These are phyloP conservation scores for Fragum fragum DNA, from an alignment of 2,888 invertebrate species.

Conservation along the genomic window DNA sequence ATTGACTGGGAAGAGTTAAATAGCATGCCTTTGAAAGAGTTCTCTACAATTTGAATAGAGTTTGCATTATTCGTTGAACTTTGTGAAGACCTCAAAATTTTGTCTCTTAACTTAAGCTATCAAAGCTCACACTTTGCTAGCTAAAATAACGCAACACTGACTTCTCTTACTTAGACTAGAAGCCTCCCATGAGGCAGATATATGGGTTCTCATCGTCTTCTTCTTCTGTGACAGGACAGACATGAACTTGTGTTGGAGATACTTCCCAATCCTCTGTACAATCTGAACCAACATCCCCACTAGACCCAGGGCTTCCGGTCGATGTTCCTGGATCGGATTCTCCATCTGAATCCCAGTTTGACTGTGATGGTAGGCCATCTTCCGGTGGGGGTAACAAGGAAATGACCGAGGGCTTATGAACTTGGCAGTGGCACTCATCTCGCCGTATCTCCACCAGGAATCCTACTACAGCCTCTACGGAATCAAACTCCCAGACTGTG, in stretches of 20 bases:
- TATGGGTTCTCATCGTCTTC: slow-evolving; percentile 1
- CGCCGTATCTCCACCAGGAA: slow-evolving; percentile 1
- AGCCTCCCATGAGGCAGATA: slow-evolving; percentile 10
- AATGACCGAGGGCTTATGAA: neutral
- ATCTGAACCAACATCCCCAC: too few relatives aligned
- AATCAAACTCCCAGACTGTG: slow-evolving; percentile 19
- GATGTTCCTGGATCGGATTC: too few relatives aligned
- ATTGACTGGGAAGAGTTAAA: too few relatives aligned
- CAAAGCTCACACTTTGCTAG: too few relatives aligned
- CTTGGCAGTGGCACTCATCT: neutral
- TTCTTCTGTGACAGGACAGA: neutral
- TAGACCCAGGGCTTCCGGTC: neutral
- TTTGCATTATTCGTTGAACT: too few relatives aligned
- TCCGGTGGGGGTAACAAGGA: neutral
- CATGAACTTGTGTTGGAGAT: too few relatives aligned
- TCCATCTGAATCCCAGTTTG: neutral
- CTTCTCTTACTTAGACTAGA: neutral
- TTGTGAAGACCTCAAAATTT: too few relatives aligned
- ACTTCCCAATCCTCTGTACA: neutral
- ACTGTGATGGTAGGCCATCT: neutral
- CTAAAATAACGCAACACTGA: too few relatives aligned
- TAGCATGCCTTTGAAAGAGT: too few relatives aligned
- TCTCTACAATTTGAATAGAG: too few relatives aligned
- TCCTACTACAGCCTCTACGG: neutral
- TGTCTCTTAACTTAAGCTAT: too few relatives aligned